A percentile compares a stretch with the other conserved stretches of the same genome.
These are phyloP conservation scores for Ormyrus rosae DNA, from an alignment of 2,888 invertebrate species.

Conservation along the genomic window DNA sequence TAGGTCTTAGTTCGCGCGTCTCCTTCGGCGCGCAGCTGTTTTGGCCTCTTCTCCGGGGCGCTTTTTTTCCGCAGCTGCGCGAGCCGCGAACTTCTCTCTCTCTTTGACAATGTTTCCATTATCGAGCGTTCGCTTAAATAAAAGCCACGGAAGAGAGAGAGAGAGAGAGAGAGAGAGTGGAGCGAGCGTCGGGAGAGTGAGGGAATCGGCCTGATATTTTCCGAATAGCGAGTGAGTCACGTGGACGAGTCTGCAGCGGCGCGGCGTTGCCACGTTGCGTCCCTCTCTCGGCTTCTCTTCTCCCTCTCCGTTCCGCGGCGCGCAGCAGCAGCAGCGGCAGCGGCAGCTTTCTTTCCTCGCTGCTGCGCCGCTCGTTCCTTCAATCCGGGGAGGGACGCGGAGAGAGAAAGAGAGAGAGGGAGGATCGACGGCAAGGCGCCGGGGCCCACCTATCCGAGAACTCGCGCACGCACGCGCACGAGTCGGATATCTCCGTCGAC, in stretches of 20 bases:
- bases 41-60: conserved; percentile 9
- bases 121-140: conserved; percentile 27
- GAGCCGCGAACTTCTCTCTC: conserved; percentile 2
- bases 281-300: conserved; percentile 36
- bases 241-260: conserved; percentile 63
- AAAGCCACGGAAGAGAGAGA: neutral
- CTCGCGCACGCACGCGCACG: no score
- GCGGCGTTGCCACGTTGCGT: conserved; percentile 46
- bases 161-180: neutral
- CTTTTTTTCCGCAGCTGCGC: conserved; percentile 24
- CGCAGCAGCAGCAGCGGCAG: conserved; percentile 10
- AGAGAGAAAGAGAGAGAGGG: neutral
- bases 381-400: no score
- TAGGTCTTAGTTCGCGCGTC: conserved; percentile 1
- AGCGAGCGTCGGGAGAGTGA: conserved; percentile 2
- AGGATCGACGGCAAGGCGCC: neutral
- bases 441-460: no score
- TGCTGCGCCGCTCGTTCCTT: no score
- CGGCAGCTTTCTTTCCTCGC: no score
- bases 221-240: conserved; percentile 68
- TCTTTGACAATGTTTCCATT: conserved; percentile 32
- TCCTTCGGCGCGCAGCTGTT: conserved; percentile 27
- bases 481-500: no score
- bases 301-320: neutral
- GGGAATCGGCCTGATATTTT: conserved; percentile 62